Evolutionary conservation across 2,888 invertebrate genomes (phyloP), one percentile per base, ranked within the genome.

Genomic region (Cephus nigrinus): DNA sequence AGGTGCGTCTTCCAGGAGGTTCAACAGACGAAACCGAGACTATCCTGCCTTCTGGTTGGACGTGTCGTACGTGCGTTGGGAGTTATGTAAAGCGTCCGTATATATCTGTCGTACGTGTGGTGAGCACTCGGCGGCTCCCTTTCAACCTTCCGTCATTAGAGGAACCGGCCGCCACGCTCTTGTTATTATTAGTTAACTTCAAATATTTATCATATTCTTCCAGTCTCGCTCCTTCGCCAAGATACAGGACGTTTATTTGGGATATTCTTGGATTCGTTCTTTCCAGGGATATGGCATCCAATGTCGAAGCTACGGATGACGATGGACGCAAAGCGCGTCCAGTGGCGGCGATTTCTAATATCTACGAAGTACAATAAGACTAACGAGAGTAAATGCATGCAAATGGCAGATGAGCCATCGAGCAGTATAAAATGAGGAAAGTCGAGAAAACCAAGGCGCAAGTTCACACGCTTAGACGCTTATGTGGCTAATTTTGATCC

Each of bases 161-260:
- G 73, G 76, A 77, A 75, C 85, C 80, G 73, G 68, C 78, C 68
- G 75, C 75, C 78, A 75, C 75, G 75, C 68, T 75, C 76, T 78
- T 83, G 87, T 89, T 89, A 89, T 90, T 90, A 90, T 89, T 89
- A 89, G 90, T 89, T 79, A 86, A 86, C 86, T 87, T 87, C 83
- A 89, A 90, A 89, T 89, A 89, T 90, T 90, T 88, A 89, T 87
- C 85, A 84, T 87, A 86, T 85, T 85, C 84, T 83, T 84, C 84
- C 81, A 77, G 78, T 75, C 76, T 74, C 75, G 79, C 74, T 75
- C 15, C 55, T 74, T 76, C 71, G 78, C 69, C 79, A 78, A 68
- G 36, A 74, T 15, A 1, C 35, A 34, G 55, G 55, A 55, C 23
- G 55, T 55, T 23, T 55, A 9, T 5, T 74, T 74, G 33, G 74